These are phyloP conservation scores for Diplolepis rosae DNA, from an alignment of 2,888 invertebrate species.

Conservation along the genomic window DNA sequence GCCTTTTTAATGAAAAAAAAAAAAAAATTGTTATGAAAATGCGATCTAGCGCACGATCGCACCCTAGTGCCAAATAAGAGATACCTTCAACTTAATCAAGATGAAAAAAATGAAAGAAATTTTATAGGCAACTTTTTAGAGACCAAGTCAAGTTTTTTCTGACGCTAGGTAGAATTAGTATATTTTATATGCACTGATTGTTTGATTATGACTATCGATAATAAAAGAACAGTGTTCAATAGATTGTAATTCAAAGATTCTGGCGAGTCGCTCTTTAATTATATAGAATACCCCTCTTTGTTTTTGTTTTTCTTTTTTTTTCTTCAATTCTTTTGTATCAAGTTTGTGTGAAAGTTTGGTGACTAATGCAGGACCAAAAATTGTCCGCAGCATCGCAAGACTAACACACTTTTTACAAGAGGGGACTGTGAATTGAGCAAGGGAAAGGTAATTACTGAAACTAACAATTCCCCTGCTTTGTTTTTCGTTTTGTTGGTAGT, in stretches of 20 bases:
- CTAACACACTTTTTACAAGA: slow-evolving; percentile 26
- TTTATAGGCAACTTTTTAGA: slow-evolving; percentile 72
- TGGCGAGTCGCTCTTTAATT: slow-evolving; percentile 35
- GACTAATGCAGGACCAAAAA: slow-evolving; percentile 14
- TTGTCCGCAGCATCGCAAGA: slow-evolving; percentile 27
- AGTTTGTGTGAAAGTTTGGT: slow-evolving; percentile 32
- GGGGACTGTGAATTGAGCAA: slow-evolving; percentile 46
- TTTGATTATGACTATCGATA: slow-evolving; percentile 73
- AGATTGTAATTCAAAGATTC: slow-evolving; percentile 64
- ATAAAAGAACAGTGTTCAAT: slow-evolving; percentile 73
- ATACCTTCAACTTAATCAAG: slow-evolving; percentile 58
- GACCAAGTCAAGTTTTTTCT: slow-evolving; percentile 66
- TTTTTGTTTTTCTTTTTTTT: slow-evolving; percentile 16
- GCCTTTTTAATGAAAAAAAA: slow-evolving; percentile 66
- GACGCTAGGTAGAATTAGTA: slow-evolving; percentile 74
- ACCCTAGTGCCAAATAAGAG: slow-evolving; percentile 73
- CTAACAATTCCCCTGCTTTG: slow-evolving; percentile 49
- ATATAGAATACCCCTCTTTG: slow-evolving; percentile 35
- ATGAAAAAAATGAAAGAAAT: slow-evolving; percentile 57
- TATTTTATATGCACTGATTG: slow-evolving; percentile 74
- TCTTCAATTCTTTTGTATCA: slow-evolving; percentile 24
- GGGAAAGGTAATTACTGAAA: slow-evolving; percentile 68
- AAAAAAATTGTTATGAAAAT: slow-evolving; percentile 53
- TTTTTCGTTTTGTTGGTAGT: slow-evolving; percentile 54
- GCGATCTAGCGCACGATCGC: slow-evolving; percentile 57